Percentiles rank a stretch among this genome's conserved stretches.
These are phyloP conservation scores for Polypterus senegalus DNA, from an alignment of 2,113 vertebrate species.

Conservation along the genomic window DNA sequence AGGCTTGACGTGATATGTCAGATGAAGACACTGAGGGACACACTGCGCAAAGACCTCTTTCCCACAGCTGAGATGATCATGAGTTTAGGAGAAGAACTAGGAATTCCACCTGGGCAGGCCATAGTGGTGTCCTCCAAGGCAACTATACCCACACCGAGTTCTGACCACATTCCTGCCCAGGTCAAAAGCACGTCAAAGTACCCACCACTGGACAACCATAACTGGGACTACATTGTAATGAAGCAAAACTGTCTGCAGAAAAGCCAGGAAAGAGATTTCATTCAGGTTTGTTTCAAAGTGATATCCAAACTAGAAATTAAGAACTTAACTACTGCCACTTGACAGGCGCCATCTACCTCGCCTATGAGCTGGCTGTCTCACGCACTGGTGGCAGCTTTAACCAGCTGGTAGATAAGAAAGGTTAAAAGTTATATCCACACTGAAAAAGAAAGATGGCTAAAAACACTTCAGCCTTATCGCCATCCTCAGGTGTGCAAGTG, in stretches of 20 bases:
- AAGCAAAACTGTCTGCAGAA: conserved; percentile 18
- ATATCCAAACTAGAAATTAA: too few species aligned
- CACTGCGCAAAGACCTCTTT: conserved; percentile 45
- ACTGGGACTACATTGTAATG: conserved; percentile 28
- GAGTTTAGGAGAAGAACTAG: conserved; percentile 43
- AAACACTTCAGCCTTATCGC: too few species aligned
- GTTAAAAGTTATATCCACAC: too few species aligned
- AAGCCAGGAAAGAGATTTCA: conserved; percentile 18
- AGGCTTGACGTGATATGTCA: conserved; percentile 51
- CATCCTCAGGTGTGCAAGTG: too few species aligned
- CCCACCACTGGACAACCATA: conserved; percentile 25
- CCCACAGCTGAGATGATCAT: conserved; percentile 61
- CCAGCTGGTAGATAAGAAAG: too few species aligned
- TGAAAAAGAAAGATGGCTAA: too few species aligned
- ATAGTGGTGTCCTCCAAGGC: neutral
- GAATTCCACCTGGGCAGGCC: conserved; percentile 26
- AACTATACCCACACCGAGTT: neutral
- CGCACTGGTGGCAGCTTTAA: too few species aligned
- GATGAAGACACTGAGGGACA: conserved; percentile 41
- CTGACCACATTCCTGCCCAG: too few species aligned
- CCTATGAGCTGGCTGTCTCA: too few species aligned
- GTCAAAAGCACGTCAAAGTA: neutral
- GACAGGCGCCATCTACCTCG: too few species aligned
- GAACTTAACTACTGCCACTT: too few species aligned
- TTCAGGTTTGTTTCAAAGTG: conserved; percentile 35